phyloP scores from a whole-genome alignment of 2,113 vertebrate genomes.

The Nothoprocta perdicaria region DNA sequence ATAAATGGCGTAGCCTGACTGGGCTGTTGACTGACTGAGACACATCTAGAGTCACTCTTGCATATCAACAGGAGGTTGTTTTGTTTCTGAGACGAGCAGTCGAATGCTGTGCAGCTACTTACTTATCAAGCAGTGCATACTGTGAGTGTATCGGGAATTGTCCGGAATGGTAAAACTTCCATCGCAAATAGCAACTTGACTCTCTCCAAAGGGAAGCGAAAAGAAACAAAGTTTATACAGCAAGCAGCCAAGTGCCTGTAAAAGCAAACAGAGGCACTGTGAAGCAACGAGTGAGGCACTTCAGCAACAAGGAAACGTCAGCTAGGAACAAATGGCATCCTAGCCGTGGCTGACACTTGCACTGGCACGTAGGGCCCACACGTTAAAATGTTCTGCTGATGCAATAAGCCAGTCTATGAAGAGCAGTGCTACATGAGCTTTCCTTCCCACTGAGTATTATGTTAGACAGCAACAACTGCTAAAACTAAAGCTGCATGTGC shows the following conservation, averaged over 20 bases:
- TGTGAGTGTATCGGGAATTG: conserved; percentile 90
- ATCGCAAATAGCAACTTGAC: conserved; percentile 98
- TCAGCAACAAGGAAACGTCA: neutral
- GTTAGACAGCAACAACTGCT: fast-evolving
- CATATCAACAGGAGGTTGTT: fast-evolving
- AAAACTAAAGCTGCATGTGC: neutral
- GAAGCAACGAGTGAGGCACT: neutral
- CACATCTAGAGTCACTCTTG: neutral
- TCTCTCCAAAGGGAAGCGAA: conserved; percentile 96
- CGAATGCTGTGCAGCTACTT: conserved; percentile 71
- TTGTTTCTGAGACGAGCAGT: fast-evolving
- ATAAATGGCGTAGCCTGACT: neutral
- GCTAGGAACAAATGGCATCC: neutral
- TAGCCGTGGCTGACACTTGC: neutral
- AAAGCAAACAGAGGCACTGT: neutral
- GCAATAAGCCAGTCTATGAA: neutral
- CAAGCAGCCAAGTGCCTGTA: conserved; percentile 96
- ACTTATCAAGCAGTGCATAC: conserved; percentile 94
- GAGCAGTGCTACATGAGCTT: neutral
- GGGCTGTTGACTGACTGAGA: too few species aligned
- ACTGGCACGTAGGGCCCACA: fast-evolving
- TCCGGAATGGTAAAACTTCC: conserved; percentile 95
- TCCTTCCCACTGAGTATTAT: fast-evolving
- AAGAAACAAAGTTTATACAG: conserved; percentile 99
- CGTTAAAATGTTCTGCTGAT: fast-evolving